Evolutionary conservation across 2,888 invertebrate species (phyloP).

Genomic region (Cyclophora albipunctata): DNA sequence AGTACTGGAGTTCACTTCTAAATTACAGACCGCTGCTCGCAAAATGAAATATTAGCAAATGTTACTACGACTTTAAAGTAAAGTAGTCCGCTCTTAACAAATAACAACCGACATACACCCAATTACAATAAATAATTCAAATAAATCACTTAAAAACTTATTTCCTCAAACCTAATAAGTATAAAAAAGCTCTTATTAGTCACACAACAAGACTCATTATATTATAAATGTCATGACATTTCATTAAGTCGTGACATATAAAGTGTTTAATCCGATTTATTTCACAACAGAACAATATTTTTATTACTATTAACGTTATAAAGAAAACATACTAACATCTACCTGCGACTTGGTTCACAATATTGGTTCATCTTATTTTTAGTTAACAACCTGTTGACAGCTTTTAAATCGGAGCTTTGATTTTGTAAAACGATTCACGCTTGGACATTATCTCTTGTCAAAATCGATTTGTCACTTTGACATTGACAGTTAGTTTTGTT

Average conservation of each 20-base stretch:
- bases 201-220: not conserved
- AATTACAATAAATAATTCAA: no score
- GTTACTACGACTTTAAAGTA: not conserved
- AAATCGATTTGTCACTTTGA: no score
- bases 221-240: not conserved
- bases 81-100: not conserved
- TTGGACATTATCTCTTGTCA: no score
- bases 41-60: not conserved
- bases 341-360: no score
- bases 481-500: no score
- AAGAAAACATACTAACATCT: no score
- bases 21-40: not conserved
- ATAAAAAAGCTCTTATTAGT: not conserved
- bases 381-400: no score
- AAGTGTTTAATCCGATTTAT: not conserved
- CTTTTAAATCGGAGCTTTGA: no score
- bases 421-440: no score
- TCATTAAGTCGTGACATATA: not conserved
- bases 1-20: not conserved
- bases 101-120: no score
- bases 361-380: no score
- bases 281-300: not conserved
- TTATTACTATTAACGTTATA: not conserved
- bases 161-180: not conserved
- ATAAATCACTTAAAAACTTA: not conserved